Evolutionary conservation across 2,888 invertebrate genomes (phyloP).

Genomic region (Eupithecia subumbrata): DNA sequence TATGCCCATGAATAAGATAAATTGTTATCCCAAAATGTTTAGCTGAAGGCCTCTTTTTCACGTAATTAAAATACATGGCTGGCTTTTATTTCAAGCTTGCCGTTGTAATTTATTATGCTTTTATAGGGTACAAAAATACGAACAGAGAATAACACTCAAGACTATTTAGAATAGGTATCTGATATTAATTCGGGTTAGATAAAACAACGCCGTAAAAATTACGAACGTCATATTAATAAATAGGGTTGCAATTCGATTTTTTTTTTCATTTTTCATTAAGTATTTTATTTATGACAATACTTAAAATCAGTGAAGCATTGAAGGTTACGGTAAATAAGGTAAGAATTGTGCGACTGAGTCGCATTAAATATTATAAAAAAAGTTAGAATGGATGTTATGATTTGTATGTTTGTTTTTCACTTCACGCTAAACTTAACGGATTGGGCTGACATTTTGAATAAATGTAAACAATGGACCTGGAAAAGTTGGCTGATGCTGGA

Average conservation of each 20-base stretch:
- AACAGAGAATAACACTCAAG: background rate
- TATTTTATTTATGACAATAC: too few relatives aligned
- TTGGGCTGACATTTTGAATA: too few relatives aligned
- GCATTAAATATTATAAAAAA: too few relatives aligned
- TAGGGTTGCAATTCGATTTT: background rate
- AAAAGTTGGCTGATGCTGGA: too few relatives aligned
- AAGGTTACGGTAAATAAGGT: too few relatives aligned
- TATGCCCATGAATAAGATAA: background rate
- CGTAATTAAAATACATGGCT: slow-evolving; percentile 14
- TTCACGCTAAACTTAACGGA: too few relatives aligned
- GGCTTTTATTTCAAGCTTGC: slow-evolving; percentile 14
- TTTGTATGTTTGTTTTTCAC: too few relatives aligned
- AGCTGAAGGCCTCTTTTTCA: background rate
- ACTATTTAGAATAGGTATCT: background rate
- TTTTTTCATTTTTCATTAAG: background rate
- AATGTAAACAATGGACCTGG: too few relatives aligned
- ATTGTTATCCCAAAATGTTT: slow-evolving; percentile 1
- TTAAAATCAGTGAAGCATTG: too few relatives aligned
- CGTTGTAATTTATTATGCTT: background rate
- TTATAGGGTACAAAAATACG: background rate
- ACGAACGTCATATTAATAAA: background rate
- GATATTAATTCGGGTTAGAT: background rate
- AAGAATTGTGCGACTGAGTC: too few relatives aligned
- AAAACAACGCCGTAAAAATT: background rate
- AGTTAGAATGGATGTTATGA: too few relatives aligned